phyloP scores from a whole-genome alignment of 2,113 vertebrate genomes.

The Oceanites oceanicus region DNA sequence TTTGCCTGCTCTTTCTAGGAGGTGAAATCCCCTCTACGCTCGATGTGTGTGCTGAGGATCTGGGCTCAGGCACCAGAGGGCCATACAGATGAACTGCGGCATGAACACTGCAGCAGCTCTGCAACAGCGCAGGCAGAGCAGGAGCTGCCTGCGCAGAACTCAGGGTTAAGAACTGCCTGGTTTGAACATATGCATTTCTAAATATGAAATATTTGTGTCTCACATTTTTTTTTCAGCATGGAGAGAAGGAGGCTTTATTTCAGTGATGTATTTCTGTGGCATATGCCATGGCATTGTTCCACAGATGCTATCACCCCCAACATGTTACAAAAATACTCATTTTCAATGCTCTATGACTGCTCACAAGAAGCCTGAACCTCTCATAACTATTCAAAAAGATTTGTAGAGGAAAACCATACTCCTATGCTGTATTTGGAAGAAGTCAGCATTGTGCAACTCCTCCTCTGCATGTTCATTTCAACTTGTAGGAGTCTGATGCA shows the following conservation, averaged over 20 bases:
- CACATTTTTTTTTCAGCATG: background rate
- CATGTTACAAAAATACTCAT: background rate
- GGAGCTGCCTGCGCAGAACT: background rate
- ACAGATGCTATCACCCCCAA: conserved; percentile 31
- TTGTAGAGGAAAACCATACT: background rate
- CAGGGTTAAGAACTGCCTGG: background rate
- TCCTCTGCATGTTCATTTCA: background rate
- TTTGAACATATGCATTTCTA: background rate
- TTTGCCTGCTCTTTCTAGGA: background rate
- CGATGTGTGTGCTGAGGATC: background rate
- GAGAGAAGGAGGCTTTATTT: background rate
- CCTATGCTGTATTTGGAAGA: background rate
- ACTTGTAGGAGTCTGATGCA: background rate
- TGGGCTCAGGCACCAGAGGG: background rate
- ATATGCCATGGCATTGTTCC: conserved; percentile 9
- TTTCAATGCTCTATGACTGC: conserved; percentile 12
- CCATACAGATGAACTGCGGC: background rate
- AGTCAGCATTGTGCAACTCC: background rate
- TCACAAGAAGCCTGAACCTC: background rate
- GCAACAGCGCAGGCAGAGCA: background rate
- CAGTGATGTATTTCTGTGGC: background rate
- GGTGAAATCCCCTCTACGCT: background rate
- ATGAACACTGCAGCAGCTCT: background rate
- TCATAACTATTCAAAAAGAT: background rate
- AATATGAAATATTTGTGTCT: background rate